Evolutionary conservation across 2,888 invertebrate genomes (phyloP).

Genomic region (Koerneria pararmatus): DNA sequence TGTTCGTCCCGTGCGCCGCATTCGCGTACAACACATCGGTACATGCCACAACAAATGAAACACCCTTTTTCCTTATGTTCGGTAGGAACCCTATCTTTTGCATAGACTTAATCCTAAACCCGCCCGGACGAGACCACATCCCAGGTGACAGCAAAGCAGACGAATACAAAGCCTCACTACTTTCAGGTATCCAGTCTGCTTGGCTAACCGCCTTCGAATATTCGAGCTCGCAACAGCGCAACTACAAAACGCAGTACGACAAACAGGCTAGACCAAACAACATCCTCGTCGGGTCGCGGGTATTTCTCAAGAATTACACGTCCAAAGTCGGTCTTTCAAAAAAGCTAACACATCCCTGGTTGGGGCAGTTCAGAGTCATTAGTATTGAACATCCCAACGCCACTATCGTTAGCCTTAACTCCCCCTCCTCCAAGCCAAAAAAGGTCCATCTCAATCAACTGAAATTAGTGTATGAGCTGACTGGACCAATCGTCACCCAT

Average conservation of each 20-base stretch:
- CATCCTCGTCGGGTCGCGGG: background rate
- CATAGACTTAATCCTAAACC: background rate
- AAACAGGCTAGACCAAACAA: background rate
- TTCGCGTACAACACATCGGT: background rate
- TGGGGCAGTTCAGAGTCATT: background rate
- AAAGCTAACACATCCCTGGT: background rate
- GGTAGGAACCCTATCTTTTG: background rate
- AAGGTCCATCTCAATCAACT: background rate
- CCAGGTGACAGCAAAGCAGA: too few relatives aligned
- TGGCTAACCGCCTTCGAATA: background rate
- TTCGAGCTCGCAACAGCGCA: background rate
- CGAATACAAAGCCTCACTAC: background rate
- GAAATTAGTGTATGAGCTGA: too few relatives aligned
- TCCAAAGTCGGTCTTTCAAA: background rate
- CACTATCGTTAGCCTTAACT: background rate
- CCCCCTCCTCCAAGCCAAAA: background rate
- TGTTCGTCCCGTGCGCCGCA: constrained; percentile 5
- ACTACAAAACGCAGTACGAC: background rate
- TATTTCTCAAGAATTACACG: background rate
- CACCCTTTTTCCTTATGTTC: background rate
- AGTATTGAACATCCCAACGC: background rate
- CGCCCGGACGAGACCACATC: background rate
- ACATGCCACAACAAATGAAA: background rate
- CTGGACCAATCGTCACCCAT: too few relatives aligned
- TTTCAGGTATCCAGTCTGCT: background rate